Evolutionary conservation across 1,140 invertebrate genomes (phyloP).

Genomic region (Chironomus striatipennis): DNA sequence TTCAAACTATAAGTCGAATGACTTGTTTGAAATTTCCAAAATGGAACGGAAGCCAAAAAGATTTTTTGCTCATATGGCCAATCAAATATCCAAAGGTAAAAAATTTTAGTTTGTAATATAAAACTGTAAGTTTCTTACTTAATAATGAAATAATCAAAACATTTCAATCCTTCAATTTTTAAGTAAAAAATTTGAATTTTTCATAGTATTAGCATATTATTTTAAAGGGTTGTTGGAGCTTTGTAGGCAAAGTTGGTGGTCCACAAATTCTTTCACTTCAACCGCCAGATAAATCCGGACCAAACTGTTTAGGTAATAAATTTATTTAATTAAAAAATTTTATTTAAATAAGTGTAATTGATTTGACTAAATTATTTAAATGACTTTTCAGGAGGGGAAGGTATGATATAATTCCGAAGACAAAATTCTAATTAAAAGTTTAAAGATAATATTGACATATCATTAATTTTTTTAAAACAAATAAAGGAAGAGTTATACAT

Average conservation of each 20-base stretch:
- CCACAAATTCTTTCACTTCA: slow-evolving; percentile 55
- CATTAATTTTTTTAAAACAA: no score
- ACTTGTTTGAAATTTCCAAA: slow-evolving; percentile 53
- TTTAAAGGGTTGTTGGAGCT: slow-evolving; percentile 55
- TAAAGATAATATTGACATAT: no score
- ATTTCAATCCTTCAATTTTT: no score
- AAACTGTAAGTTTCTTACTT: no score
- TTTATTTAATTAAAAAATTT: not conserved
- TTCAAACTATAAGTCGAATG: slow-evolving; percentile 50
- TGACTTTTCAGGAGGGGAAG: not conserved
- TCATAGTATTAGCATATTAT: slow-evolving; percentile 36
- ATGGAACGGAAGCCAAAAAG: slow-evolving; percentile 50
- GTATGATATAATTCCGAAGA: not conserved
- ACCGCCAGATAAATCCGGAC: slow-evolving; percentile 46
- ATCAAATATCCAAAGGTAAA: slow-evolving; percentile 48
- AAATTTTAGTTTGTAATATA: not conserved
- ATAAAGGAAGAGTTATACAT: slow-evolving; percentile 52
- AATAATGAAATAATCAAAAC: no score
- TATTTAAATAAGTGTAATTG: not conserved
- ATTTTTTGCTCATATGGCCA: slow-evolving; percentile 56
- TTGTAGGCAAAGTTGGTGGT: slow-evolving; percentile 54
- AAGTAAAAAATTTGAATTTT: not conserved
- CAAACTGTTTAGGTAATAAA: slow-evolving; percentile 48
- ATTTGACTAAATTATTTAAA: not conserved
- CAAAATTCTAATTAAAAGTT: not conserved